phyloP scores from a whole-genome alignment of 2,797 vertebrate species.

The Sebastes steindachneri region DNA sequence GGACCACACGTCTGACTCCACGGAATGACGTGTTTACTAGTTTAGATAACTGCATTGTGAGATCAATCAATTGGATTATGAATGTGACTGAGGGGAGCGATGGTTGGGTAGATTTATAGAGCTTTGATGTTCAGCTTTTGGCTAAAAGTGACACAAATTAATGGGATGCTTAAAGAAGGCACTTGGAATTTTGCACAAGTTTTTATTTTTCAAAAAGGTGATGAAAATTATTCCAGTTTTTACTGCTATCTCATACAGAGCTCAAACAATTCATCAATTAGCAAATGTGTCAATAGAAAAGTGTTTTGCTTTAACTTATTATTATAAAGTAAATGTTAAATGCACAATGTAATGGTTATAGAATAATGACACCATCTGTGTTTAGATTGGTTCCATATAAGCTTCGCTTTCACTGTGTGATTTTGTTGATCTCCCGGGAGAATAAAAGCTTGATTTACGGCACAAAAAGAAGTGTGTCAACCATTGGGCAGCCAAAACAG shows the following conservation, averaged over 20 bases:
- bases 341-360: too few species aligned
- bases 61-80: neutral
- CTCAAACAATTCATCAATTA: neutral
- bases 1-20: neutral
- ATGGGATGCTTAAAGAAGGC: neutral
- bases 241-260: neutral
- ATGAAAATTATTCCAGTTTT: neutral
- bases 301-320: accelerated
- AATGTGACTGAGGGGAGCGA: neutral
- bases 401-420: too few species aligned
- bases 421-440: too few species aligned
- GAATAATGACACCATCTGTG: too few species aligned
- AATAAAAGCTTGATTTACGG: too few species aligned
- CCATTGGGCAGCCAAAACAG: too few species aligned
- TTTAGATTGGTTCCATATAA: too few species aligned
- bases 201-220: neutral
- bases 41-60: neutral
- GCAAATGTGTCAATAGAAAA: neutral
- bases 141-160: neutral
- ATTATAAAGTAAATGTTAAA: too few species aligned
- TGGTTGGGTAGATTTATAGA: neutral
- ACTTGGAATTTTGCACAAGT: accelerated
- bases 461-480: too few species aligned
- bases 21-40: neutral
- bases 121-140: neutral